Conservation (phyloP, 2,797 vertebrate species). For the Hirundo rustica region DNA sequence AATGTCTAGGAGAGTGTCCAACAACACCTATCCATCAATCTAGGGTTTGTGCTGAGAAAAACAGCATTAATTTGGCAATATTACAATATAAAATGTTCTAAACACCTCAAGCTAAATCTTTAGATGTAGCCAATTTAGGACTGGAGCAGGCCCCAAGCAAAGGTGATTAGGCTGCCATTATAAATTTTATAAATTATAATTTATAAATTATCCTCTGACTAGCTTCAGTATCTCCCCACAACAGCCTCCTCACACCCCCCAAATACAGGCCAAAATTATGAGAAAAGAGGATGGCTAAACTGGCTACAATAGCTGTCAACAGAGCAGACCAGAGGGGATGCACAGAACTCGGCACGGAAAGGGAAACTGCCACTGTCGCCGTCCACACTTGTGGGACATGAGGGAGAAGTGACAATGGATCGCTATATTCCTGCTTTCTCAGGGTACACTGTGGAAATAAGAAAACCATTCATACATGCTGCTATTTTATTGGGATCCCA, state of each 20-base stretch:
- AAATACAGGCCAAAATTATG: neutral
- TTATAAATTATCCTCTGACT: neutral
- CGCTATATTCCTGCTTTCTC: neutral
- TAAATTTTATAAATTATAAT: neutral
- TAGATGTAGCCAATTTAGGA: neutral
- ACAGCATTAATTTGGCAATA: neutral
- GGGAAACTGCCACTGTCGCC: neutral
- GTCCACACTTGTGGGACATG: rapidly evolving
- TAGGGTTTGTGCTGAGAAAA: neutral
- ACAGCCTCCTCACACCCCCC: neutral
- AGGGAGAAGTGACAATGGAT: neutral
- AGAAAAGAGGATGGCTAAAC: neutral
- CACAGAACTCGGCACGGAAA: neutral
- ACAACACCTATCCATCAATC: neutral
- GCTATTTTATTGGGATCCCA: neutral
- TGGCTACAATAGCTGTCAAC: neutral
- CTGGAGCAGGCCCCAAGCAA: neutral
- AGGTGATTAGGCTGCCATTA: neutral
- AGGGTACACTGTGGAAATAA: neutral
- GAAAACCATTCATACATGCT: neutral
- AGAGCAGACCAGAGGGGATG: neutral
- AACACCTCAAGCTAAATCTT: neutral
- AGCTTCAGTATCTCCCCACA: neutral
- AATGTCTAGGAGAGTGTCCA: neutral
- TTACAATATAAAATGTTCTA: neutral